Evolutionary conservation across 2,797 vertebrate species (phyloP).

Genomic region (Anguilla anguilla): DNA sequence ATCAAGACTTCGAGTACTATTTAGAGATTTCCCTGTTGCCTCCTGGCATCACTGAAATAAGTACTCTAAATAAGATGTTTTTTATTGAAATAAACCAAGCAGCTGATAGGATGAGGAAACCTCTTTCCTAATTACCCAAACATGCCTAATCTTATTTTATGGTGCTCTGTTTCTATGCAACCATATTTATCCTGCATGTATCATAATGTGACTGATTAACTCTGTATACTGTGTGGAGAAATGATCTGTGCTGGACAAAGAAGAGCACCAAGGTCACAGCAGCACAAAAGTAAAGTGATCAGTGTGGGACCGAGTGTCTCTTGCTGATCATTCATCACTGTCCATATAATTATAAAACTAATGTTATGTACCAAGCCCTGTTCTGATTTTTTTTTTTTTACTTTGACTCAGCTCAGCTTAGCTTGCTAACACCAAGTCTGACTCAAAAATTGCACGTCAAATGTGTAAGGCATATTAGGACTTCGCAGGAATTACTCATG

Average conservation of each 20-base stretch:
- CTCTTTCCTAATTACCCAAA: not conserved
- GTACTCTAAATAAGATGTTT: not conserved
- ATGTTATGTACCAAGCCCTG: constrained; percentile 28
- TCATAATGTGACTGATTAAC: not conserved
- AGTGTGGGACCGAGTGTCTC: not conserved
- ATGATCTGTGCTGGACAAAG: not conserved
- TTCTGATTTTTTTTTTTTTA: constrained; percentile 18
- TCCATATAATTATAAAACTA: constrained; percentile 36
- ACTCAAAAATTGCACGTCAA: not conserved
- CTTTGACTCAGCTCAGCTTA: constrained; percentile 26
- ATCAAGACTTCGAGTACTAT: not conserved
- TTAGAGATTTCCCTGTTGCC: not conserved
- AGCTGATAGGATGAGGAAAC: not conserved
- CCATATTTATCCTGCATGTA: not conserved
- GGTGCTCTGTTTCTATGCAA: not conserved
- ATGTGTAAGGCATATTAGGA: not conserved
- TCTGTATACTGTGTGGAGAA: not conserved
- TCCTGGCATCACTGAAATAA: not conserved
- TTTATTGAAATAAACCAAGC: not conserved
- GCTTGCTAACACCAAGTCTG: not conserved
- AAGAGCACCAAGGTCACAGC: not conserved
- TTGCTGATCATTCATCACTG: constrained; percentile 11
- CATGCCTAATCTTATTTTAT: not conserved
- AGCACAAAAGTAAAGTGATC: not conserved
- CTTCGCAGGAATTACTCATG: not conserved